Percentiles rank a stretch among this genome's conserved stretches.
Conservation (phyloP, 2,888 invertebrate species). For the Eupithecia vulgata region DNA sequence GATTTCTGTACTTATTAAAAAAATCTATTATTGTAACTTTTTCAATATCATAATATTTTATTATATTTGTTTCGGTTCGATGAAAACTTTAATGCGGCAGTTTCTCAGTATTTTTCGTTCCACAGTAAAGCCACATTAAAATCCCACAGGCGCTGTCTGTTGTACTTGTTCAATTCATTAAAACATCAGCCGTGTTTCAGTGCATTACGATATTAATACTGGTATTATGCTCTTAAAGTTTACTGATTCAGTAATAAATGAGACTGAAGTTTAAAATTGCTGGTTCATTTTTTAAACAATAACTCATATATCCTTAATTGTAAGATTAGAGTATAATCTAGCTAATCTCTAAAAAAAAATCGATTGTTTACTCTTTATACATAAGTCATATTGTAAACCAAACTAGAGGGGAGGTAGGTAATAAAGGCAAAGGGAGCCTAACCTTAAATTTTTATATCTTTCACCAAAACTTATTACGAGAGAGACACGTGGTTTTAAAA, state of each 20-base stretch:
- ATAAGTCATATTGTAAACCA: neutral
- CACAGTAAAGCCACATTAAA: slow-evolving; percentile 31
- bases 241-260: slow-evolving; percentile 16
- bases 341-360: neutral
- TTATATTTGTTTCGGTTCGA: neutral
- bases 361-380: no score
- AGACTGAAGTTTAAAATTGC: neutral
- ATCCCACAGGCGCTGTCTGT: slow-evolving; percentile 32
- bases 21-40: neutral
- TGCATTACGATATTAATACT: slow-evolving; percentile 22
- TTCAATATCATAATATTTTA: neutral
- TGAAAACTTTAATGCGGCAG: neutral
- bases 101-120: neutral
- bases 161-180: slow-evolving; percentile 37
- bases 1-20: no score
- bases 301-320: neutral
- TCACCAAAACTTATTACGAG: neutral
- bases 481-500: neutral
- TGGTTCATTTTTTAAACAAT: neutral
- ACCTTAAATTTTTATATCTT: no score
- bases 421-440: neutral
- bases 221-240: neutral
- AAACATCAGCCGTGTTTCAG: slow-evolving; percentile 33
- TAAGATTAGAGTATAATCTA: neutral
- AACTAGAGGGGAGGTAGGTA: neutral